Base-by-base conservation (phyloP, 30 jellyfish, hydroid and myxozoan species). In the Phacellophora camtschatica region DNA sequence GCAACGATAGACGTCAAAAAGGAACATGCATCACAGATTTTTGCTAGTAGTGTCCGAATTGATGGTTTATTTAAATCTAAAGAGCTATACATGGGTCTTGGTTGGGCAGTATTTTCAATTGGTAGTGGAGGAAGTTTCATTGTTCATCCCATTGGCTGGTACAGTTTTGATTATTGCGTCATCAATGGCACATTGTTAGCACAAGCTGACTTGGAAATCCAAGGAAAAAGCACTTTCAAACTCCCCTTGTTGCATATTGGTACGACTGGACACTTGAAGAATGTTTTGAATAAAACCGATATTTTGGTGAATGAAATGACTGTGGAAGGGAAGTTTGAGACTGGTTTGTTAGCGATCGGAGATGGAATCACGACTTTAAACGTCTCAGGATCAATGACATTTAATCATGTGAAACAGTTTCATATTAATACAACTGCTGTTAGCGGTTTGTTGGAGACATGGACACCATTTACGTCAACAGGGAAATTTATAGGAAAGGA, bases 91-190 rank as follows among this genome's bases (percentile, higher is more conserved):
- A 79, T 79, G 34, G 90, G 90, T 22, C 77, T 62, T 23, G 90
- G 90, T 9, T 79, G 83, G 83, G 82, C 66, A 18, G 33, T 20
- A 1, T 30, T 79, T 0, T 9, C 4, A 18, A 51, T 79, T 31
- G 82, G 76, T 4, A 41, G 33, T 2, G 49, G 23, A 5, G 83
- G 90, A 36, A 63, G 42, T 2, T 64, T 79, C 45, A 64, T 29
- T 45, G 82, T 79, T 0, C 50, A 64, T 34, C 83, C 90, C 0
- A 66, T 79, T 42, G 90, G 90, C 11, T 64, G 82, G 83, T 79
- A 30, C 61, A 79, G 90, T 22, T 79, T 79, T 35, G 83, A 79
- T 37, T 20, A 30, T 22, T 66, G 29, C 66, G 36, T 18, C n/a
- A 5, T 79, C 9, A 18, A 25, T 34, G 90, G 90, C 1, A 27